phyloP scores from a whole-genome alignment of 2,113 vertebrate genomes.

The Tragelaphus scriptus region DNA sequence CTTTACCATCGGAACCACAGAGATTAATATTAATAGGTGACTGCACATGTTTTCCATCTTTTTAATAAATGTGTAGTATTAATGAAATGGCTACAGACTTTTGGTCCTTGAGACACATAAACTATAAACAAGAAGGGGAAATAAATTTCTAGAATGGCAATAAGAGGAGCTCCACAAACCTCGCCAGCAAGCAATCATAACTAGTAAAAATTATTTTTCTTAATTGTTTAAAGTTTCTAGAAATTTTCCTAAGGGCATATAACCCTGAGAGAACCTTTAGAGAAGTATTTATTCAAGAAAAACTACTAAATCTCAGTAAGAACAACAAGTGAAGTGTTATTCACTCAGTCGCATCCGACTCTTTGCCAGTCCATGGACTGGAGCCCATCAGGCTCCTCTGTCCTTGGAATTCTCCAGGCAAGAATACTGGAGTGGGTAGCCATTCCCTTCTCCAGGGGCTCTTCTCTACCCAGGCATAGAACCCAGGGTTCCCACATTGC shows the following conservation, averaged over 20 bases:
- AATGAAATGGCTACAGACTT: background rate
- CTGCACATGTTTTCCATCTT: background rate
- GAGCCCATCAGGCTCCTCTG: background rate
- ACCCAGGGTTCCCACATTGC: background rate
- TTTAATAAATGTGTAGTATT: background rate
- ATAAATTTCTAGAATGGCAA: background rate
- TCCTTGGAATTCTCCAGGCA: background rate
- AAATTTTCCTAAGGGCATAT: background rate
- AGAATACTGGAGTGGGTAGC: background rate
- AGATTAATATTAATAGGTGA: background rate
- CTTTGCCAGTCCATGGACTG: background rate
- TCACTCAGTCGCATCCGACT: background rate
- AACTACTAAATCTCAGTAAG: background rate
- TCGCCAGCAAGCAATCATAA: background rate
- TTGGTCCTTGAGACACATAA: background rate
- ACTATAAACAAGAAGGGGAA: background rate
- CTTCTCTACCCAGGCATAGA: background rate
- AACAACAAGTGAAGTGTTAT: background rate
- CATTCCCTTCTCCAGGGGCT: background rate
- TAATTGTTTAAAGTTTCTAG: background rate
- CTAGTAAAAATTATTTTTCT: background rate
- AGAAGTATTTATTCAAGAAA: background rate
- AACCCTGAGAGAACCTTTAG: background rate
- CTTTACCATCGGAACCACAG: background rate
- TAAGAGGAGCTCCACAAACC: background rate